These are phyloP conservation scores for Exocentrus adspersus DNA, from an alignment of 2,888 invertebrate species.

Conservation along the genomic window DNA sequence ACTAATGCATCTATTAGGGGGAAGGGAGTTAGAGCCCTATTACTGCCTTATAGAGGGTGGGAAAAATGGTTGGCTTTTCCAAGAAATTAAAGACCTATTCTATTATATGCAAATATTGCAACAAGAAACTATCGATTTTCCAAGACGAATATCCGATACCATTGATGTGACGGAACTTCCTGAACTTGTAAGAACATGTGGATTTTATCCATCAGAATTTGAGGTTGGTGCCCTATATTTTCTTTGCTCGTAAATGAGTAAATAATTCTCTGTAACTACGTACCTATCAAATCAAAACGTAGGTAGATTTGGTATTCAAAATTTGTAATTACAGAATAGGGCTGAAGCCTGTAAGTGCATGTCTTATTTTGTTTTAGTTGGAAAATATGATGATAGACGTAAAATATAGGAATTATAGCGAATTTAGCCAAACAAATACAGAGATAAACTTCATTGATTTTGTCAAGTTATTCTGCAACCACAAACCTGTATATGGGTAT, in stretches of 20 bases:
- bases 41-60: constrained; percentile 78
- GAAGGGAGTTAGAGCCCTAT: constrained; percentile 72
- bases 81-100: constrained; percentile 78
- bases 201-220: constrained; percentile 79
- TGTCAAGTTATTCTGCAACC: constrained; percentile 73
- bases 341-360: too few species aligned
- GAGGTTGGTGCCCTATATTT: constrained; percentile 66
- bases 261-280: too few species aligned
- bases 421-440: constrained; percentile 62
- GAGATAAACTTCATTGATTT: constrained; percentile 75
- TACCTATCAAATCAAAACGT: too few species aligned
- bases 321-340: too few species aligned
- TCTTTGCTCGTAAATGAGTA: too few species aligned
- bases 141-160: constrained; percentile 69
- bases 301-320: too few species aligned
- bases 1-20: constrained; percentile 65
- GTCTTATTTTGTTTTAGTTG: constrained; percentile 65
- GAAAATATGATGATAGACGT: constrained; percentile 71
- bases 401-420: constrained; percentile 65
- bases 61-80: constrained; percentile 74
- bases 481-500: constrained; percentile 71
- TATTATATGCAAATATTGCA: constrained; percentile 80
- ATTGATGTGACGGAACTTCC: constrained; percentile 75
- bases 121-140: constrained; percentile 73
- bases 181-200: constrained; percentile 78